Evolutionary conservation across 2,113 vertebrate species (phyloP), one percentile per base, ranked within the genome.

Genomic region (Gallinago media): DNA sequence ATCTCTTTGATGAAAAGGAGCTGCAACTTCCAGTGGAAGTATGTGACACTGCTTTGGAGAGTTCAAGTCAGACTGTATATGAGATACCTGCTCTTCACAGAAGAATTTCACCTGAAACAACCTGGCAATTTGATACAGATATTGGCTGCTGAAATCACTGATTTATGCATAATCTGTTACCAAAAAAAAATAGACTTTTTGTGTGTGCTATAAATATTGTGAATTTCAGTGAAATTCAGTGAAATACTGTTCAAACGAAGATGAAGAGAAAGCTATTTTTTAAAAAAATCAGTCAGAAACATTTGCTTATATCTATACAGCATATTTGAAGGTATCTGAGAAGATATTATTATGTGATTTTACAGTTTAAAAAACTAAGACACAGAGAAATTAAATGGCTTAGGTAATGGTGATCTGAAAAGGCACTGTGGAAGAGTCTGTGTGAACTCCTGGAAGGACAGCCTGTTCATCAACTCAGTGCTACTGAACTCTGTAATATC

Each of bases 391-490:
- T 36, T 38, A 50, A 50, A 65, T 50, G 29, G 12, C 12, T 59
- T 71, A 70, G 8, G 6, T 31, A 50, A 17, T 34, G 63, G 42
- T 42, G 8, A 26, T 49, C 42, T 66, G 36, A 74, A 71, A 54
- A 75, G 56, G 8, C 5, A 42, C 15, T 3, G 3, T 46, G 34
- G 20, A 85, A 81, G 38, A 23, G 3, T 42, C 7, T 34, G 8
- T 7, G 25, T n/a, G 29, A 21, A 3, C 8, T 89, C 27, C 32
- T 85, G 50, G 14, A 77, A 91, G 32, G 34, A 46, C 8, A 27
- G 5, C 5, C 2, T 44, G 3, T 27, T 92, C 32, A 81, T 40
- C 29, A 50, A 8, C 10, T 65, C 2, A 13, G 5, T 0, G 3
- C 0, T 1, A n/a, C 6, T 56, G 44, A 36, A 46, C 67, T 86